These are phyloP conservation scores for Drymodes brunneopygia DNA, from an alignment of 2,113 vertebrate genomes.

Conservation along the genomic window DNA sequence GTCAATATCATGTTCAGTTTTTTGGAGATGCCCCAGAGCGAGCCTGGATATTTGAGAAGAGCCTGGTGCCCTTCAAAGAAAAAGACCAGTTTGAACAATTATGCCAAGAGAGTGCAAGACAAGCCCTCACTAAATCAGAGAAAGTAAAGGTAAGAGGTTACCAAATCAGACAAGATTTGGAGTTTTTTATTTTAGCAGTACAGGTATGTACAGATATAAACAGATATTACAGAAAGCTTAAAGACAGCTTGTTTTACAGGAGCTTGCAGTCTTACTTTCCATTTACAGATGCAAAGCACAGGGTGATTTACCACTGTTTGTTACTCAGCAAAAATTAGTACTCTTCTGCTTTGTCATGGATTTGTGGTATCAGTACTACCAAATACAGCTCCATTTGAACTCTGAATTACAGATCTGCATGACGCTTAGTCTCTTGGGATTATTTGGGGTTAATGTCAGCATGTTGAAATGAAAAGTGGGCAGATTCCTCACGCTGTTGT, in stretches of 20 bases:
- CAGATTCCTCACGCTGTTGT: neutral
- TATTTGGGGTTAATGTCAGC: neutral
- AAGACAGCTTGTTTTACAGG: neutral
- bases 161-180: neutral
- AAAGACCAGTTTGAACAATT: conserved; percentile 88
- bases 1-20: conserved; percentile 94
- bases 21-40: conserved; percentile 93
- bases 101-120: conserved; percentile 82
- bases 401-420: neutral
- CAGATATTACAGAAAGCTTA: neutral
- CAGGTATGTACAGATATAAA: neutral
- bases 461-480: neutral
- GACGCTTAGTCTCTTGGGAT: neutral
- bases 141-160: conserved; percentile 83
- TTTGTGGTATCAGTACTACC: neutral
- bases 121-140: conserved; percentile 72
- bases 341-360: neutral
- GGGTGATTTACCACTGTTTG: neutral
- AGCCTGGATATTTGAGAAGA: conserved; percentile 95
- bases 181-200: neutral
- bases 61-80: conserved; percentile 86
- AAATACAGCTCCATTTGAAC: neutral
- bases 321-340: neutral
- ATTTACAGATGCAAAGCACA: neutral
- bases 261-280: neutral